phyloP scores from a whole-genome alignment of 1,140 invertebrate genomes.

The Homarus americanus region DNA sequence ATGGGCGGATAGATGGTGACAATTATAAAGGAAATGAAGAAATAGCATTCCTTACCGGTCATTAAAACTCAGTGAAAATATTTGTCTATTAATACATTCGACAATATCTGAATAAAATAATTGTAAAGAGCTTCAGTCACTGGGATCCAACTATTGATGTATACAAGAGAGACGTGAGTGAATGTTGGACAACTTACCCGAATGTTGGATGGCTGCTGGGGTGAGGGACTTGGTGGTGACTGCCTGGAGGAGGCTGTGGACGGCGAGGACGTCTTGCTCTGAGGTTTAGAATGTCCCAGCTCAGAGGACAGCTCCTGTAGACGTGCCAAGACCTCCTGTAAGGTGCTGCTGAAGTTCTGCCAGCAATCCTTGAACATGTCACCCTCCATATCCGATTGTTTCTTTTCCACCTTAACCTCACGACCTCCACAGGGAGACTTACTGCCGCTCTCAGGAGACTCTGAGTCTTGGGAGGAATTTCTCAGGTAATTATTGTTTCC shows the following conservation, averaged over 20 bases:
- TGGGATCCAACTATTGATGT: too few species aligned
- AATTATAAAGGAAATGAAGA: too few species aligned
- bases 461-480: constrained; percentile 14
- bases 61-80: too few species aligned
- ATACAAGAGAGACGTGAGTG: too few species aligned
- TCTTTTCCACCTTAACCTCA: constrained; percentile 67
- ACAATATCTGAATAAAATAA: too few species aligned
- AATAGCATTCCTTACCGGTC: too few species aligned
- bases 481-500: background rate
- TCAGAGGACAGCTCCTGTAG: constrained; percentile 73
- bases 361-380: constrained; percentile 75
- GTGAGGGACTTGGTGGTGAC: background rate
- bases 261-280: background rate
- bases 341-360: constrained; percentile 73
- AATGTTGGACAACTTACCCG: background rate
- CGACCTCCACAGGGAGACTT: constrained; percentile 47
- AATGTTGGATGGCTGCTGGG: background rate
- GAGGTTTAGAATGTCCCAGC: constrained; percentile 51
- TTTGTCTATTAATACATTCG: too few species aligned
- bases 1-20: too few species aligned
- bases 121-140: too few species aligned
- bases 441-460: background rate
- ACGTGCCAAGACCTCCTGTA: constrained; percentile 72
- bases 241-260: background rate
- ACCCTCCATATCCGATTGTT: constrained; percentile 73